Evolutionary conservation across 2,888 invertebrate species (phyloP).

Genomic region (Vesta saturnalis): DNA sequence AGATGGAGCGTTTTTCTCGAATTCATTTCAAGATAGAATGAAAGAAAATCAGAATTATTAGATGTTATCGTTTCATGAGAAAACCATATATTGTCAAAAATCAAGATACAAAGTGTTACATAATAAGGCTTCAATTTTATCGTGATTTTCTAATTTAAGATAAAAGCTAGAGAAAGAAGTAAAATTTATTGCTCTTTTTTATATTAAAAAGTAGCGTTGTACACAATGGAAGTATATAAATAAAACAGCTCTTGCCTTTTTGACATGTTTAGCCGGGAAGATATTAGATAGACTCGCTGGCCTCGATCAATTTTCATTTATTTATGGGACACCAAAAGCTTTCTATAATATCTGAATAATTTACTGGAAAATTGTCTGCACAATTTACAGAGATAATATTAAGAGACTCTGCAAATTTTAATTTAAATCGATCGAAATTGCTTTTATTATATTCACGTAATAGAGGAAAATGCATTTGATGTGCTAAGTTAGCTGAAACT

Average conservation of each 20-base stretch:
- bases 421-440: neutral
- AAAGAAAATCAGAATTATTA: too few relatives aligned
- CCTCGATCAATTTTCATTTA: conserved; percentile 1
- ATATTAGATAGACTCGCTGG: neutral
- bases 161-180: too few relatives aligned
- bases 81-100: too few relatives aligned
- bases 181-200: too few relatives aligned
- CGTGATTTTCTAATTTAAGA: too few relatives aligned
- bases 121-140: too few relatives aligned
- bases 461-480: conserved; percentile 15
- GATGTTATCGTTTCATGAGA: too few relatives aligned
- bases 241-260: neutral
- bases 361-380: neutral
- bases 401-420: neutral
- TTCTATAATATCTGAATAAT: neutral
- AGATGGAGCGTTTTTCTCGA: too few relatives aligned
- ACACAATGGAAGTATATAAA: neutral
- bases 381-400: too few relatives aligned
- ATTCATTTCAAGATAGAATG: too few relatives aligned
- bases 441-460: neutral
- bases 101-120: too few relatives aligned
- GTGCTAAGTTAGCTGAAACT: conserved; percentile 18
- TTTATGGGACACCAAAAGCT: neutral
- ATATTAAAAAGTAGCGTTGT: too few relatives aligned
- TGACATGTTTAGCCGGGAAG: neutral